These are phyloP conservation scores for Craniophora ligustri DNA, from an alignment of 2,888 invertebrate genomes.

Conservation along the genomic window DNA sequence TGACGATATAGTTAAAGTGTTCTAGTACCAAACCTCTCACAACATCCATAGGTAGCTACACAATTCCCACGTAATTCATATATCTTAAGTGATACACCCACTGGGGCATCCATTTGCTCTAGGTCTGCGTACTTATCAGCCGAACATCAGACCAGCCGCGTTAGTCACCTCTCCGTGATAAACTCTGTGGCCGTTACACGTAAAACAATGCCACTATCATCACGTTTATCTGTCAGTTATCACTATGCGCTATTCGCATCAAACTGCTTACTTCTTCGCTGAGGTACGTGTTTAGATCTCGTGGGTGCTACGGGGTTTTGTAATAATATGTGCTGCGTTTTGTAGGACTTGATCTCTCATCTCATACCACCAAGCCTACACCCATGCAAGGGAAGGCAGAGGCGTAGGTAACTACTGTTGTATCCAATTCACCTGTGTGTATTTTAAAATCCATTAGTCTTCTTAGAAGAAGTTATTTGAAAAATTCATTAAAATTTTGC, in stretches of 20 bases:
- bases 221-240: conserved; percentile 58
- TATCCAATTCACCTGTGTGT: too few species aligned
- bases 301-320: conserved; percentile 27
- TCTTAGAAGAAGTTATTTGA: too few species aligned
- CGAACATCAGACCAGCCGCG: conserved; percentile 52
- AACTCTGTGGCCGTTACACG: conserved; percentile 64
- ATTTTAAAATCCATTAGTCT: too few species aligned
- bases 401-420: too few species aligned
- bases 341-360: neutral
- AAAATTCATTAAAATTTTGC: too few species aligned
- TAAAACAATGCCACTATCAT: conserved; percentile 61
- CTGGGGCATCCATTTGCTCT: conserved; percentile 46
- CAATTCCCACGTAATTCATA: conserved; percentile 49
- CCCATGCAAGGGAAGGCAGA: too few species aligned
- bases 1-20: too few species aligned
- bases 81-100: conserved; percentile 45
- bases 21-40: too few species aligned
- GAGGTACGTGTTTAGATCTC: conserved; percentile 34
- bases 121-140: conserved; percentile 49
- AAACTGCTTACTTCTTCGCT: conserved; percentile 52
- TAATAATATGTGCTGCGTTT: neutral
- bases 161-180: conserved; percentile 67
- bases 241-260: conserved; percentile 54
- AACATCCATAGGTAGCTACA: conserved; percentile 1
- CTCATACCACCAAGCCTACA: too few species aligned